Evolutionary conservation across 2,888 invertebrate genomes (phyloP).

Genomic region (Podabrus alpinus): DNA sequence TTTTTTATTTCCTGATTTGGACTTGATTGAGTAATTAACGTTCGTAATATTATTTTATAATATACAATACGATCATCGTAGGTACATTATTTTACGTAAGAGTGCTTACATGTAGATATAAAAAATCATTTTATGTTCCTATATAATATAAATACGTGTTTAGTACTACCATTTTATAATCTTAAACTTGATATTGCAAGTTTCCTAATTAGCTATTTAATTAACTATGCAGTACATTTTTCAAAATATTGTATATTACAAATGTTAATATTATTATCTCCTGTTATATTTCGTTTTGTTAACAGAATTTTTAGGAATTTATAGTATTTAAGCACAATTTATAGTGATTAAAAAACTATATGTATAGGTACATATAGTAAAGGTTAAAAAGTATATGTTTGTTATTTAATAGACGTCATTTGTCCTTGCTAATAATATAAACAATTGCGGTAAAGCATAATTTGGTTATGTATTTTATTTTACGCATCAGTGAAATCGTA

Average conservation of each 20-base stretch:
- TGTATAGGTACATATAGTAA: background rate
- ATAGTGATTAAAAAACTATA: background rate
- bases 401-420: constrained; percentile 1
- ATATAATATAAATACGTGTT: background rate
- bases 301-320: background rate
- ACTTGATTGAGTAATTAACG: background rate
- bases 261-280: no score
- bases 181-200: background rate
- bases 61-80: background rate
- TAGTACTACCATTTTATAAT: background rate
- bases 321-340: background rate
- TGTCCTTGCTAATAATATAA: constrained; percentile 12
- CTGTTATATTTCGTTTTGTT: background rate
- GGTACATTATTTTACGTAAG: background rate
- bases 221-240: background rate
- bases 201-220: background rate
- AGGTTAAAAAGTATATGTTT: constrained; percentile 11
- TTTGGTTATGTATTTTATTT: constrained; percentile 5
- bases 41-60: background rate
- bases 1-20: background rate
- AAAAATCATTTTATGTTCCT: background rate
- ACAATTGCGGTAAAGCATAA: constrained; percentile 6
- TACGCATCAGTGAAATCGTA: background rate
- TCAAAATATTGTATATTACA: background rate
- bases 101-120: background rate